Conservation (phyloP, 2,797 vertebrate species). For the Aselliscus stoliczkanus region DNA sequence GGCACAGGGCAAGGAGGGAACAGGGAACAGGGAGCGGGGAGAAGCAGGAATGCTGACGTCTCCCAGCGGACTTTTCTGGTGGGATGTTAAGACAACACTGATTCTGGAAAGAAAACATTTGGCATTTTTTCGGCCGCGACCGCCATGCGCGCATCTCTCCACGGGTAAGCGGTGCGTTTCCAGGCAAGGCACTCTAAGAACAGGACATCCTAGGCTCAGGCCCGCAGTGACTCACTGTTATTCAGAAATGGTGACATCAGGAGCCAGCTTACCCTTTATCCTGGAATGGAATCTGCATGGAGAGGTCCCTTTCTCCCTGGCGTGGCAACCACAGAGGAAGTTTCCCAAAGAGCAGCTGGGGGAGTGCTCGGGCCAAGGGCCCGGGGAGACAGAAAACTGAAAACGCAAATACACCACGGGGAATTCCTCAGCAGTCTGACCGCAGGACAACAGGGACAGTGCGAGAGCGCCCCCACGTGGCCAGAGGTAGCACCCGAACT, state of each 20-base stretch:
- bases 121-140: not conserved
- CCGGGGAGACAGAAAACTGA: not conserved
- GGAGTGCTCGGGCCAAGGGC: not conserved
- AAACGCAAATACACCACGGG: fast-evolving
- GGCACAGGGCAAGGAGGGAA: not conserved
- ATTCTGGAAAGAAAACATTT: not conserved
- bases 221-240: not conserved
- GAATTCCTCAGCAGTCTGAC: too few relatives aligned
- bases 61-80: fast-evolving
- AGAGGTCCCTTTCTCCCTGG: not conserved
- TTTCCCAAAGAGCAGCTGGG: not conserved
- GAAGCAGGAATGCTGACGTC: not conserved
- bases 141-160: too few relatives aligned
- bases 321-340: not conserved
- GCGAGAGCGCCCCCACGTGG: conserved; percentile 40
- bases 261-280: not conserved
- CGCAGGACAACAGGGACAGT: not conserved
- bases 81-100: not conserved
- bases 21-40: not conserved
- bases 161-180: not conserved
- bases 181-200: not conserved
- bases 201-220: not conserved
- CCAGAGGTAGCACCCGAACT: not conserved
- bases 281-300: too few relatives aligned
- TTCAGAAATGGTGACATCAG: not conserved